A percentile compares a stretch with the other conserved stretches of the same genome.
Conservation (phyloP, 2,888 invertebrate species). For the Oscheius sp. region DNA sequence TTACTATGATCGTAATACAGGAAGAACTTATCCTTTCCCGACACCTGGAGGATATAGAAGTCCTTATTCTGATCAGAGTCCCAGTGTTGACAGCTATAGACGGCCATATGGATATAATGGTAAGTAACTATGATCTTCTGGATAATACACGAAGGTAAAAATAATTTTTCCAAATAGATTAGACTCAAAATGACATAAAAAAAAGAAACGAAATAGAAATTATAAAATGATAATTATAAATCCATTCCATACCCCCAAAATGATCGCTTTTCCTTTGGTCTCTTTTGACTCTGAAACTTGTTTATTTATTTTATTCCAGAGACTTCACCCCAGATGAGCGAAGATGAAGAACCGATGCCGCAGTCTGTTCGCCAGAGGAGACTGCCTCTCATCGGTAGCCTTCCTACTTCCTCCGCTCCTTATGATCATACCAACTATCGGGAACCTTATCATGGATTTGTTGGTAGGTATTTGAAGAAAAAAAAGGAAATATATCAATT, state of each 20-base stretch:
- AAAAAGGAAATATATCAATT: no score
- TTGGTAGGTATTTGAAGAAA: no score
- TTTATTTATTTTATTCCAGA: constrained; percentile 20
- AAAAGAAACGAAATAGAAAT: background rate
- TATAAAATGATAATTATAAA: no score
- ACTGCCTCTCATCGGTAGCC: constrained; percentile 52
- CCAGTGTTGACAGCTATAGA: constrained; percentile 53
- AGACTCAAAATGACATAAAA: background rate
- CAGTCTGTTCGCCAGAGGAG: constrained; percentile 48
- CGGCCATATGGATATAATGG: constrained; percentile 23
- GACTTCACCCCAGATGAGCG: constrained; percentile 44
- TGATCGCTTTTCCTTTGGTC: no score
- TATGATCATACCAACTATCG: constrained; percentile 37
- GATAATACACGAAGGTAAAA: background rate
- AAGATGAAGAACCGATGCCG: constrained; percentile 60
- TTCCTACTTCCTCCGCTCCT: constrained; percentile 38
- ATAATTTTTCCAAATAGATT: no score
- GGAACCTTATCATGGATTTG: background rate
- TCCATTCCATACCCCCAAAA: no score
- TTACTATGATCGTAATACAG: constrained; percentile 35
- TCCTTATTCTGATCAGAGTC: constrained; percentile 54
- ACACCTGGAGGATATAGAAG: constrained; percentile 43
- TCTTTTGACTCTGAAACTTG: background rate
- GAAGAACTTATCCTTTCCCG: constrained; percentile 20
- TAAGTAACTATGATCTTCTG: background rate